Evolutionary conservation across 92 coral and sea anemone species (phyloP), one percentile per base, ranked within the genome.

Genomic region (Palythoa grandis): DNA sequence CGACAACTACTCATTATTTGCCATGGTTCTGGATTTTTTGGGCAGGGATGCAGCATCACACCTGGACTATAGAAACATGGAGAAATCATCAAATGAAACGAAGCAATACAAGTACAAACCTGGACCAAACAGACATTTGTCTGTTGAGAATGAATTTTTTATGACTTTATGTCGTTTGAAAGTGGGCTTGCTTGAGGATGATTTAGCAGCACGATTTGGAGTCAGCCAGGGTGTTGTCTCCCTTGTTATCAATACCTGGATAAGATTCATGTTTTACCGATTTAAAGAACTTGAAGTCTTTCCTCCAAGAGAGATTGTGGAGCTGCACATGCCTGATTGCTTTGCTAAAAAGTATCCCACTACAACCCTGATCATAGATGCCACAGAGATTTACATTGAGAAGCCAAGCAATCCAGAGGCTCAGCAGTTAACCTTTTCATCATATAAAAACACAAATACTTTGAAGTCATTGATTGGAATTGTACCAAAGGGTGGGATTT

Each of bases 161-260:
- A 70, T 87, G 57, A 43, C 48, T n/a, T 10, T 87, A 83, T 87
- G 90, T 75, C 91, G 79, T n/a, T 87, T 87, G 47, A 89, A 78
- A 84, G 89, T 89, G 40, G 88, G 86, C 48, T 84, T 88, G 38
- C 91, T 91, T 1, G 91, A 88, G 57, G 91, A 91, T 70, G 91
- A 91, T 89, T 78, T 88, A 82, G 88, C 91, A 70, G 77, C 79
- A 13, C 83, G 89, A 61, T 91, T 91, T 91, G 91, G 89, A 70
- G 78, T 77, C 16, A 78, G 72, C 20, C 93, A 91, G 77, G 83
- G 88, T 77, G 82, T 79, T 56, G 84, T 83, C 14, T 91, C 88
- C 12, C 74, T 58, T 39, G 50, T 8, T 4, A 29, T 70, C 74
- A 82, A 76, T 69, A 87, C 90, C 67, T 87, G 93, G 88, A 76